phyloP scores from a whole-genome alignment of 1,140 invertebrate species.

The Trachelipus rathkii region DNA sequence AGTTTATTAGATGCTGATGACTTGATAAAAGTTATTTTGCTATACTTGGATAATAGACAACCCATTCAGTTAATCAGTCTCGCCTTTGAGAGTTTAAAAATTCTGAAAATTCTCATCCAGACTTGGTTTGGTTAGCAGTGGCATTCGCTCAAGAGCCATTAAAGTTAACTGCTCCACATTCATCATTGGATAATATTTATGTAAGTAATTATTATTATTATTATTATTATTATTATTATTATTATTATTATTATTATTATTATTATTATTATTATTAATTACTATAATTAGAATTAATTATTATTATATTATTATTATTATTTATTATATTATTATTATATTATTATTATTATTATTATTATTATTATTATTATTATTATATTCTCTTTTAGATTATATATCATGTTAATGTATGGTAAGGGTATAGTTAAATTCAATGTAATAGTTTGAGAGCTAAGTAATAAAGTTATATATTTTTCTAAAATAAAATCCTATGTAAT shows the following conservation, averaged over 20 bases:
- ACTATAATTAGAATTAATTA: no score
- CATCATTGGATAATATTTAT: background rate
- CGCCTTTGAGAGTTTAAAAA: background rate
- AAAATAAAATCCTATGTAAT: no score
- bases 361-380: no score
- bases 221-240: background rate
- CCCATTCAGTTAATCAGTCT: background rate
- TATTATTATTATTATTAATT: background rate
- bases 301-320: no score
- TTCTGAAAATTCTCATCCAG: background rate
- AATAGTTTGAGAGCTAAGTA: no score
- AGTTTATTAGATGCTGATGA: background rate
- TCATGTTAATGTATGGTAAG: no score
- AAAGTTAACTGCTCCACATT: background rate
- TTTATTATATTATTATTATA: no score
- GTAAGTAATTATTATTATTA: background rate
- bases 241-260: slow-evolving; percentile 1
- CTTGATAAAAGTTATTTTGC: background rate
- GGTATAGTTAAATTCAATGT: no score
- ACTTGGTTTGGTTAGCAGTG: background rate
- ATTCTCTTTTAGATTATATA: no score
- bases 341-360: no score
- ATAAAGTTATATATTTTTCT: no score
- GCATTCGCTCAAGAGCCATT: background rate
- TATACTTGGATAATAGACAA: background rate